Evolutionary conservation across 2,113 vertebrate genomes (phyloP).

Genomic region (Cinclus mexicanus): DNA sequence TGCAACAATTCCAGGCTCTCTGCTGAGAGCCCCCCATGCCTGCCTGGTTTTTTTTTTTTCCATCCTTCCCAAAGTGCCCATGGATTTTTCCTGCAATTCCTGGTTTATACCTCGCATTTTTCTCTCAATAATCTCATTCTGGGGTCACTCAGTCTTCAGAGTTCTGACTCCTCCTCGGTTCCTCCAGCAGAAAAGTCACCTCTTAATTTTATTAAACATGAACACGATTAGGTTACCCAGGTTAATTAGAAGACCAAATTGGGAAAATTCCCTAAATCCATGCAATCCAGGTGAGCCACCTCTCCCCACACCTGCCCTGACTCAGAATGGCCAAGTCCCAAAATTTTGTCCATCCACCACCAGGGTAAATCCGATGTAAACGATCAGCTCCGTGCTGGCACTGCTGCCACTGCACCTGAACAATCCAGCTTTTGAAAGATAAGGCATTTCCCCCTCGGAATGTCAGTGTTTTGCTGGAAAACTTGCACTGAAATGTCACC

Average conservation of each 20-base stretch:
- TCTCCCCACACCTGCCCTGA: background rate
- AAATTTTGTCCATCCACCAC: background rate
- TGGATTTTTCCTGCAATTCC: background rate
- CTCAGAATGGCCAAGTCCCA: background rate
- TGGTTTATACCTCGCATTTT: rapidly evolving
- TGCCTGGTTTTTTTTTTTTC: background rate
- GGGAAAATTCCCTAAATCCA: background rate
- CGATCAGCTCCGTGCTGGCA: background rate
- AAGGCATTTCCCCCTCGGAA: background rate
- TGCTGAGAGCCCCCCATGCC: background rate
- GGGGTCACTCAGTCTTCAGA: background rate
- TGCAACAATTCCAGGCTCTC: background rate
- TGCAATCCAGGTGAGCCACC: background rate
- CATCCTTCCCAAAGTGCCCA: background rate
- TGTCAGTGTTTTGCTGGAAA: background rate
- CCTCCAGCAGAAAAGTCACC: background rate
- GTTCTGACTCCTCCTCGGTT: background rate
- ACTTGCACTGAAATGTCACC: background rate
- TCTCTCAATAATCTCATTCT: background rate
- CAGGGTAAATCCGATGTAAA: background rate
- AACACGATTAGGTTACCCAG: rapidly evolving
- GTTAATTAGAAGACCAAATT: background rate
- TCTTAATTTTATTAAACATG: background rate
- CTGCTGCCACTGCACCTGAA: background rate
- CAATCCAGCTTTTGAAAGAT: background rate